Evolutionary conservation across 2,888 invertebrate species (phyloP).

Genomic region (Pimpla rufipes): DNA sequence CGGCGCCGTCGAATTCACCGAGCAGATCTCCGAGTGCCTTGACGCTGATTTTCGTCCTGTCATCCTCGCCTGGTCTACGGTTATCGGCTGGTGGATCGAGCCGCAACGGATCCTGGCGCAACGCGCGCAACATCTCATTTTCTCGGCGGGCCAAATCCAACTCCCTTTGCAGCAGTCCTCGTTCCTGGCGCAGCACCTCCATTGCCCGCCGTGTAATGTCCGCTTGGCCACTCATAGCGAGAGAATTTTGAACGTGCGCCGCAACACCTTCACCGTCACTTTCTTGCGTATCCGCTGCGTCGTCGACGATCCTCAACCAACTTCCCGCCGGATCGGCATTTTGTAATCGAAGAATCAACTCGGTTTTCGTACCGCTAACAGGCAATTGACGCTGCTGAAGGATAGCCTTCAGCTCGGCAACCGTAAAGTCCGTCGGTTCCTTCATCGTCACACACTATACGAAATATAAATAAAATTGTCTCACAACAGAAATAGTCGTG

Average conservation of each 20-base stretch:
- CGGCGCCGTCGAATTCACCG: constrained; percentile 25
- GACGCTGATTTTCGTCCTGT: no score
- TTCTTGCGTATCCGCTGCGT: not conserved
- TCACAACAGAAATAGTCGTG: not conserved
- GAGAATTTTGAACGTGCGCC: no score
- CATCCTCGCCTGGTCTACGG: no score
- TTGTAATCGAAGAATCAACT: constrained; percentile 24
- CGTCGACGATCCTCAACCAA: not conserved
- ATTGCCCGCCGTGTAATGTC: not conserved
- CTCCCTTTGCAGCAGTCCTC: constrained; percentile 7
- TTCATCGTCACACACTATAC: constrained; percentile 16
- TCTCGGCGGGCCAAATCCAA: no score
- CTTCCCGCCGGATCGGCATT: constrained; percentile 1
- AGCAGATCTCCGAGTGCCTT: no score
- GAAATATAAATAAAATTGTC: not conserved
- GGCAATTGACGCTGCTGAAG: constrained; percentile 15
- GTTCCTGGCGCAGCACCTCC: constrained; percentile 27
- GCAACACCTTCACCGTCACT: not conserved
- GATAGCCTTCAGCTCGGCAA: constrained; percentile 27
- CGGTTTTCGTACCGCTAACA: constrained; percentile 21
- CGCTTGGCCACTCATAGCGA: no score
- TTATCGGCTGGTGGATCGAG: no score
- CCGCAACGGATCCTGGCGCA: not conserved
- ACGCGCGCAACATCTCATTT: not conserved
- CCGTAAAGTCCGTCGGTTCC: constrained; percentile 20